Evolutionary conservation across 2,113 vertebrate species (phyloP).

Genomic region (Dermatemys mawii): DNA sequence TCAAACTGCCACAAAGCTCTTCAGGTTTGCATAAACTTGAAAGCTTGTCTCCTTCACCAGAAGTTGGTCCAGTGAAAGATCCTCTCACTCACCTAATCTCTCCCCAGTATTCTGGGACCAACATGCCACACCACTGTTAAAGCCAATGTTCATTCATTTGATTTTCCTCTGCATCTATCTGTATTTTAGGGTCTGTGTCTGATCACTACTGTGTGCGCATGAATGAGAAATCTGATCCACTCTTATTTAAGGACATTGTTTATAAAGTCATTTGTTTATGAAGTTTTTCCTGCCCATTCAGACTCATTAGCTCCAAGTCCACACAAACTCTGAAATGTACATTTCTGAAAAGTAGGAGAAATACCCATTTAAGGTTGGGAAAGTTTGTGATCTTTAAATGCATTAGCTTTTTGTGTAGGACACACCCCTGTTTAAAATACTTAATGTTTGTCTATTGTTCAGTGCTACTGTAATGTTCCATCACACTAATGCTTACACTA

Average conservation of each 20-base stretch:
- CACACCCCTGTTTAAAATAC: not conserved
- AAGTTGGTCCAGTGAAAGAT: no score
- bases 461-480: not conserved
- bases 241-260: not conserved
- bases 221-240: not conserved
- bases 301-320: not conserved
- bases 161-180: not conserved
- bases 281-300: not conserved
- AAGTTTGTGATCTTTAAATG: not conserved
- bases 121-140: no score
- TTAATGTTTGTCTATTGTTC: not conserved
- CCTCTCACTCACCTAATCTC: no score
- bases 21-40: no score
- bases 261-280: not conserved
- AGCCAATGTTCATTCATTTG: no score
- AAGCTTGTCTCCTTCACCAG: no score
- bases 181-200: not conserved
- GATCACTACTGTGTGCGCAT: not conserved
- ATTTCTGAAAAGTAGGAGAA: not conserved
- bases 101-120: not conserved
- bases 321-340: not conserved
- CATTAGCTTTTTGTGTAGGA: not conserved
- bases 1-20: no score
- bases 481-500: not conserved
- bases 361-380: not conserved